Evolutionary conservation across 2,113 vertebrate species (phyloP).

Genomic region (Alligator mississippiensis): DNA sequence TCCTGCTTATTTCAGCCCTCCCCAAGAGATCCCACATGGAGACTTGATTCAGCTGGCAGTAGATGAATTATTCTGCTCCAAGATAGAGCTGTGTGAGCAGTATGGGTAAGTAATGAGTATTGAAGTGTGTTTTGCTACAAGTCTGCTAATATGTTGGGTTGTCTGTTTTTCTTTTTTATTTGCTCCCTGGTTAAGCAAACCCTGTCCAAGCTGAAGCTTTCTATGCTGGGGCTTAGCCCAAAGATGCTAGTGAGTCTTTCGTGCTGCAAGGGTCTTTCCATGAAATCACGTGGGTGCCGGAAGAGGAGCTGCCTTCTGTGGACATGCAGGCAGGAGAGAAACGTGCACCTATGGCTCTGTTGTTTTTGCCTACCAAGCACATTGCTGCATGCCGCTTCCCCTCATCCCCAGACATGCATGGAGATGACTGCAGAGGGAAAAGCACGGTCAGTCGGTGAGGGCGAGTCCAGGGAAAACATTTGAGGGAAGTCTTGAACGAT

Average conservation of each 20-base stretch:
- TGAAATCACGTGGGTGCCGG: not conserved
- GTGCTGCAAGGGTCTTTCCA: not conserved
- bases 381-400: not conserved
- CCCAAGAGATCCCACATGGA: constrained; percentile 85
- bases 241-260: not conserved
- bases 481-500: not conserved
- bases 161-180: not conserved
- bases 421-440: not conserved
- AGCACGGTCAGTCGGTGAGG: not conserved
- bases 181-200: too few species aligned
- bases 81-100: constrained; percentile 84
- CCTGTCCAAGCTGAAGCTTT: not conserved
- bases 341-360: too few species aligned
- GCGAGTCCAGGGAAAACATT: not conserved
- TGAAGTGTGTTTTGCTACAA: too few species aligned
- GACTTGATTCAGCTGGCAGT: constrained; percentile 88
- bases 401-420: not conserved
- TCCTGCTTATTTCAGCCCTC: constrained; percentile 76
- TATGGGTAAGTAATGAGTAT: constrained; percentile 76
- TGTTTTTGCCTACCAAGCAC: not conserved
- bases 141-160: too few species aligned
- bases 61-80: constrained; percentile 87
- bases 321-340: too few species aligned
- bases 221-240: not conserved
- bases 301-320: not conserved